phyloP scores from a whole-genome alignment of 2,113 vertebrate genomes.

The Polypterus bichir region DNA sequence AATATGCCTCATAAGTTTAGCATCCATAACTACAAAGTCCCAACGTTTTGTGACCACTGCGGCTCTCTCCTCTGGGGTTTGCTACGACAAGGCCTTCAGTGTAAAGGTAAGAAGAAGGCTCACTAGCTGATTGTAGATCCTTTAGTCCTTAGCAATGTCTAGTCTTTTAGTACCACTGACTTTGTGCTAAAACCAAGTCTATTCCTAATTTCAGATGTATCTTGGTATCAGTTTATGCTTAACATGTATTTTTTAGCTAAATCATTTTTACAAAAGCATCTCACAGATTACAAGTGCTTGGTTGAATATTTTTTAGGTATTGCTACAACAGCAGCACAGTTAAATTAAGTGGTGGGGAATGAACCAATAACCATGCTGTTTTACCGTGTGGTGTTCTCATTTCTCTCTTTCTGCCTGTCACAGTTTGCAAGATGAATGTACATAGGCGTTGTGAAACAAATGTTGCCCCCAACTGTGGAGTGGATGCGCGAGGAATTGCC shows the following conservation, averaged over 20 bases:
- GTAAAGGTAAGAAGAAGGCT: slow-evolving; percentile 71
- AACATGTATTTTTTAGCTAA: not conserved
- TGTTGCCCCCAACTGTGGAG: slow-evolving; percentile 92
- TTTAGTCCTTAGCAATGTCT: too few species aligned
- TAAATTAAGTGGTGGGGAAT: too few species aligned
- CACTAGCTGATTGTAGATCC: too few species aligned
- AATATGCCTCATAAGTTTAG: slow-evolving; percentile 98
- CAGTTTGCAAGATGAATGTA: slow-evolving; percentile 98
- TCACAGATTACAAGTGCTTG: not conserved
- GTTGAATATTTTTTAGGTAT: not conserved
- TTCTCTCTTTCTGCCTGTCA: not conserved
- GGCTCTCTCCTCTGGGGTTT: slow-evolving; percentile 96
- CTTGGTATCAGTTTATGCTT: not conserved
- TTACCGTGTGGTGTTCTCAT: too few species aligned
- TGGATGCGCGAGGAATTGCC: slow-evolving; percentile 89
- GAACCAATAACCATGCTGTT: too few species aligned
- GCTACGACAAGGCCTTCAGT: slow-evolving; percentile 92
- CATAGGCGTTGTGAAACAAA: slow-evolving; percentile 91
- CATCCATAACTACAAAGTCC: slow-evolving; percentile 98
- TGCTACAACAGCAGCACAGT: too few species aligned
- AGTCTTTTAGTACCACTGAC: too few species aligned
- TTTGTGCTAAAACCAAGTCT: too few species aligned
- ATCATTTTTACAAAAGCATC: not conserved
- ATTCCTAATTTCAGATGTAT: too few species aligned
- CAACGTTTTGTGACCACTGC: slow-evolving; percentile 97